Base-by-base conservation (phyloP, 2,888 invertebrate species). In the Drosophila ochracea region DNA sequence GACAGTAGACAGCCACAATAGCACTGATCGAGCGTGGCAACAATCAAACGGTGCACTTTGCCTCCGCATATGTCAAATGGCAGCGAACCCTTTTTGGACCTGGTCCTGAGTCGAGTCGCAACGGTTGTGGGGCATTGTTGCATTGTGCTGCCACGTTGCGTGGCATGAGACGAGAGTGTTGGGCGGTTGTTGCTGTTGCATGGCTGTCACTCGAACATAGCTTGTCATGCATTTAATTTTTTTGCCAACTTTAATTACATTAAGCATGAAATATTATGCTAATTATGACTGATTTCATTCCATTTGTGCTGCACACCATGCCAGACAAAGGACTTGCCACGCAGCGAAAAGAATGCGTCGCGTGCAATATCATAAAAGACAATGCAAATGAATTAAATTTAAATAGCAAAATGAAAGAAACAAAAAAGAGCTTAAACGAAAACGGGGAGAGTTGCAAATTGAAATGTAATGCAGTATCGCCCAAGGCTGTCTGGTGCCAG, bases 251-350 rank as follows among this genome's bases (percentile, higher is more conserved):
- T 86, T 83, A 89, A 89, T 89, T 83, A 83, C 90, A 89, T 90
- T 89, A 89, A 86, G 87, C 89, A 89, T 89, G 88, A 89, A 89
- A 89, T 90, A 86, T 89, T 86, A 89, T 89, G 88, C 90, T 89
- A 89, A 89, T 89, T 89, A 90, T 80, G 81, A 78, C 87, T 89
- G 82, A 90, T 87, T 81, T 80, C 82, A 89, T 89, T 86, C 66
- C 84, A 79, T 75, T 81, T 79, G 71, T 76, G 71, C 19, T 57
- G 65, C 75, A 59, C 55, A 54, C 73, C 63, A 58, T 33, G 47
- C 64, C 72, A 49, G 61, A 67, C 80, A 73, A 73, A 71, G 70
- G 61, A 19, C 28, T 54, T 25, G 37, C 25, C 37, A 35, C 57
- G 49, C 11, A 30, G 43, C 9, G 50, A 35, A 71, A 49, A 65